Conservation (phyloP, 2,797 vertebrate species). For the Falco cherrug region DNA sequence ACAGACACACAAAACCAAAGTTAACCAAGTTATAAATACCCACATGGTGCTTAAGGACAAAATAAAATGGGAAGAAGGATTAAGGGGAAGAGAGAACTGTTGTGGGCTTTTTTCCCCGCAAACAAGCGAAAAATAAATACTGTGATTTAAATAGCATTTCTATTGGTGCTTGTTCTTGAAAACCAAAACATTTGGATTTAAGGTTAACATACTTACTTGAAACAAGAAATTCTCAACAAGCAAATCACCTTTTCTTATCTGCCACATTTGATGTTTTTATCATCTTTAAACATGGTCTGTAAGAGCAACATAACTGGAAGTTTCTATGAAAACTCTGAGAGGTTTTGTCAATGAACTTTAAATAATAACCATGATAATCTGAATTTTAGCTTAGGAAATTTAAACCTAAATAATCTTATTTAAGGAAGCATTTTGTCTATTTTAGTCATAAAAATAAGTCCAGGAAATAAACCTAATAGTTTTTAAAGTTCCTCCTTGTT, state of each 20-base stretch:
- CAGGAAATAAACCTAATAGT: not conserved
- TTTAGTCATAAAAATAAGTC: not conserved
- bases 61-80: not conserved
- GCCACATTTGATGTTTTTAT: not conserved
- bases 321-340: not conserved
- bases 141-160: not conserved
- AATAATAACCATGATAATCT: not conserved
- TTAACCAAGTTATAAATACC: not conserved
- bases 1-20: not conserved
- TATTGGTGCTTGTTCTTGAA: not conserved
- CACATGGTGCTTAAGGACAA: not conserved
- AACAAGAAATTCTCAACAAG: not conserved
- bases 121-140: not conserved
- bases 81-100: not conserved
- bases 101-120: rapidly evolving
- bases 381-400: not conserved
- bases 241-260: not conserved
- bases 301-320: not conserved
- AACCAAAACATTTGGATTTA: not conserved
- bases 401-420: not conserved
- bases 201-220: not conserved
- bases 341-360: not conserved
- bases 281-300: not conserved
- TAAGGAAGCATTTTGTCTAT: not conserved
- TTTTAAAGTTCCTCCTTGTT: not conserved